Evolutionary conservation across 2,113 vertebrate species (phyloP).

Genomic region (Aegotheles bennettii): DNA sequence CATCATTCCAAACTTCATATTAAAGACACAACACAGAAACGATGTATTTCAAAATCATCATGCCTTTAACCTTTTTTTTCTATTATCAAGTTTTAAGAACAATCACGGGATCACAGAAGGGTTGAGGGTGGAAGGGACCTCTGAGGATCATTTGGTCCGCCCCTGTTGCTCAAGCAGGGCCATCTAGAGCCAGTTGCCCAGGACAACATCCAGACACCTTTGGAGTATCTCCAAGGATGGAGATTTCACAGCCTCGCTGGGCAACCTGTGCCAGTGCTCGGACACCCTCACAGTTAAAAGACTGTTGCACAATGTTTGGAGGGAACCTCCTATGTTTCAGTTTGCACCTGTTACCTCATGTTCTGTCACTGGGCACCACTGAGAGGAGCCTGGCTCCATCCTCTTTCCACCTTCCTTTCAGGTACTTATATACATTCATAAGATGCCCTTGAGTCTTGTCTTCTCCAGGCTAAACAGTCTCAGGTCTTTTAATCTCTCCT

Average conservation of each 20-base stretch:
- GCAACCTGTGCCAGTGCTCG: background rate
- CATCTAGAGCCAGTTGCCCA: background rate
- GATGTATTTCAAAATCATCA: background rate
- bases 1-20: background rate
- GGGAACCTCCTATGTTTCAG: background rate
- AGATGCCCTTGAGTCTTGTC: background rate
- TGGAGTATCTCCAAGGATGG: background rate
- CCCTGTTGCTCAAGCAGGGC: background rate
- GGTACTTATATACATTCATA: background rate
- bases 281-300: background rate
- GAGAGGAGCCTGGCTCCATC: background rate
- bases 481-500: background rate
- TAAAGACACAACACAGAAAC: background rate
- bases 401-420: background rate
- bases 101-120: background rate
- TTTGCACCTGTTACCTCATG: fast-evolving
- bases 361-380: background rate
- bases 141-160: background rate
- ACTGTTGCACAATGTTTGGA: background rate
- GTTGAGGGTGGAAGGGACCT: background rate
- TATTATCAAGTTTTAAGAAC: background rate
- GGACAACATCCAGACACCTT: background rate
- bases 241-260: background rate
- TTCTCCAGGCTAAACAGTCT: background rate
- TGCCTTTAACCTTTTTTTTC: fast-evolving